Evolutionary conservation across 1,140 invertebrate species (phyloP).

Genomic region (Ceratina calcarata): DNA sequence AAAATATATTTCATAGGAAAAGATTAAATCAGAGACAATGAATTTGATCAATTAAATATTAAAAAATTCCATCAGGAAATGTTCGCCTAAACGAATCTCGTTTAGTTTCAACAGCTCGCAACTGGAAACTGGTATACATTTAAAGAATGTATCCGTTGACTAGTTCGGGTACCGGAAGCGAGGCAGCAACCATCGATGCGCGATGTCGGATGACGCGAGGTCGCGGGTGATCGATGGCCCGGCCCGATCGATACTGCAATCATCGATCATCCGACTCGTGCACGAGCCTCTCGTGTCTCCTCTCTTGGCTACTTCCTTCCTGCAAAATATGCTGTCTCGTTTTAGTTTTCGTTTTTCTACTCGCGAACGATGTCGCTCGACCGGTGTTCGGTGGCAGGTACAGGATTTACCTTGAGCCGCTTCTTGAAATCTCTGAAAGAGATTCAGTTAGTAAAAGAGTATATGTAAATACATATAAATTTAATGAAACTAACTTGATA

Average conservation of each 20-base stretch:
- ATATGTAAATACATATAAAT: too few species aligned
- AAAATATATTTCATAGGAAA: too few species aligned
- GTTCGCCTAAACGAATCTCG: background rate
- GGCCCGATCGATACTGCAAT: slow-evolving; percentile 29
- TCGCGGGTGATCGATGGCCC: slow-evolving; percentile 56
- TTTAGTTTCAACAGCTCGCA: background rate
- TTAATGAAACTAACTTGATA: too few species aligned
- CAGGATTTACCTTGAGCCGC: slow-evolving; percentile 38
- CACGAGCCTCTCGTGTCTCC: slow-evolving; percentile 31
- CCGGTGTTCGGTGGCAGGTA: slow-evolving; percentile 58
- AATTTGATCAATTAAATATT: too few species aligned
- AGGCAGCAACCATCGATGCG: slow-evolving; percentile 23
- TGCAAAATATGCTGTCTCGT: background rate
- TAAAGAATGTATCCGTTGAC: slow-evolving; percentile 8
- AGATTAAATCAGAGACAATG: too few species aligned
- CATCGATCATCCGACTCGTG: slow-evolving; percentile 56
- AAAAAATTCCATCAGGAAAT: too few species aligned
- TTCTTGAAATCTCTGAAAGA: background rate
- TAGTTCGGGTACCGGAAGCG: slow-evolving; percentile 46
- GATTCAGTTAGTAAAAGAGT: too few species aligned
- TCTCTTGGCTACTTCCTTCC: slow-evolving; percentile 23
- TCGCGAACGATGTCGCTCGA: slow-evolving; percentile 41
- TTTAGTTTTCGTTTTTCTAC: slow-evolving; percentile 29
- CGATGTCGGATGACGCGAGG: slow-evolving; percentile 48
- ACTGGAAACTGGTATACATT: too few species aligned